phyloP scores from a whole-genome alignment of 2,113 vertebrate species.

The Zootoca vivipara region DNA sequence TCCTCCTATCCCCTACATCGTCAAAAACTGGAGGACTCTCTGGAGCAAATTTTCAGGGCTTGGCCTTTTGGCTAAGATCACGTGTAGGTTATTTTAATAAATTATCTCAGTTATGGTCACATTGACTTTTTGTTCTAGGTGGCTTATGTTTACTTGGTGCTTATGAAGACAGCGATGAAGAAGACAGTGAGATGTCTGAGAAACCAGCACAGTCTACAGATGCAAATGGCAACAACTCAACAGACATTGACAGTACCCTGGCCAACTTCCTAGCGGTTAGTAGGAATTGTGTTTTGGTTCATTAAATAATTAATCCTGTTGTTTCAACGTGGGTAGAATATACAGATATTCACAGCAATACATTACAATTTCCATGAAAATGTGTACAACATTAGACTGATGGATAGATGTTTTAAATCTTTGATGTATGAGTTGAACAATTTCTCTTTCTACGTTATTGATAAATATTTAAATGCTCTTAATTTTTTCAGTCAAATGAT shows the following conservation, averaged over 20 bases:
- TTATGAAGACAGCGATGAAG: conserved; percentile 96
- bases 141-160: conserved; percentile 93
- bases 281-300: conserved; percentile 39
- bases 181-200: conserved; percentile 75
- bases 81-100: neutral
- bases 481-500: neutral
- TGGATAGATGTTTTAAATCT: neutral
- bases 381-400: rapidly evolving
- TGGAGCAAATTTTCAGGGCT: too few species aligned
- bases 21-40: too few species aligned
- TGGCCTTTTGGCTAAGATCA: too few species aligned
- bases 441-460: rapidly evolving
- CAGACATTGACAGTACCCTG: conserved; percentile 95
- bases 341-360: neutral
- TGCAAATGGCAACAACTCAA: conserved; percentile 77
- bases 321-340: neutral
- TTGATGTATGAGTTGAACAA: rapidly evolving
- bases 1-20: too few species aligned
- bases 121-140: conserved; percentile 72
- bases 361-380: neutral
- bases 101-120: neutral
- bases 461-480: neutral
- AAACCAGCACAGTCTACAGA: conserved; percentile 63
- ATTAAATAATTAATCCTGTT: neutral
- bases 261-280: conserved; percentile 96